Evolutionary conservation across 2,113 vertebrate species (phyloP), one percentile per base, ranked within the genome.

Genomic region (Pionites leucogaster): DNA sequence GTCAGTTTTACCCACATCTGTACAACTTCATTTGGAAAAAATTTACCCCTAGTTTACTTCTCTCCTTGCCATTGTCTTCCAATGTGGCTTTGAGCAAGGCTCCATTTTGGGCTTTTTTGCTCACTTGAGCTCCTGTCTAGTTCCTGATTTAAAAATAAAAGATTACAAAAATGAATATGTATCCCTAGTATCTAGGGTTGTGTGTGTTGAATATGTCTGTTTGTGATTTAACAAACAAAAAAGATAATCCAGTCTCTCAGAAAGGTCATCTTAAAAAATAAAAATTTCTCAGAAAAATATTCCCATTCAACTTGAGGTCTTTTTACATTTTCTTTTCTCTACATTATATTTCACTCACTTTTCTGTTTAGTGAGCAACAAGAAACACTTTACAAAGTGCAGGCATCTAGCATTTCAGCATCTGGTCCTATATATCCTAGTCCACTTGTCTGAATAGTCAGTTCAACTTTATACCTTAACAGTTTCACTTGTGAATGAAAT

Each of bases 1-100:
- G 70, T 53, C 42, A 46, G 31, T 82, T 75, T n/a, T 67, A 53
- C 6, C 23, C 20, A 42, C 42, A 78, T 28, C 22, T 67, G 11
- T 37, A 67, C n/a, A 64, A 33, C 6, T 6, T 84, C 16, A 27
- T 86, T 59, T 60, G 33, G 52, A 74, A 84, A 52, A 93, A 8
- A 35, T 41, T 96, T 92, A 98, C 96, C 57, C 96, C 93, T 70
- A 98, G 94, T 96, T 98, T 97, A 93, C 93, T 98, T 93, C 95
- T 97, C 96, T 98, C 95, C 65, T 94, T 95, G 95, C 97, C 94
- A 13, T 98, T 99, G 78, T 98, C 97, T 47, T 98, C 97, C 2
- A 93, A 97, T n/a, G 96, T 96, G 14, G 95, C 97, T 85, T 96
- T 96, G 11, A 98, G 94, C 97, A 97, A 98, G 7, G 95, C 93